Base-by-base conservation (phyloP, 2,888 invertebrate genomes). In the Papilio gigon region DNA sequence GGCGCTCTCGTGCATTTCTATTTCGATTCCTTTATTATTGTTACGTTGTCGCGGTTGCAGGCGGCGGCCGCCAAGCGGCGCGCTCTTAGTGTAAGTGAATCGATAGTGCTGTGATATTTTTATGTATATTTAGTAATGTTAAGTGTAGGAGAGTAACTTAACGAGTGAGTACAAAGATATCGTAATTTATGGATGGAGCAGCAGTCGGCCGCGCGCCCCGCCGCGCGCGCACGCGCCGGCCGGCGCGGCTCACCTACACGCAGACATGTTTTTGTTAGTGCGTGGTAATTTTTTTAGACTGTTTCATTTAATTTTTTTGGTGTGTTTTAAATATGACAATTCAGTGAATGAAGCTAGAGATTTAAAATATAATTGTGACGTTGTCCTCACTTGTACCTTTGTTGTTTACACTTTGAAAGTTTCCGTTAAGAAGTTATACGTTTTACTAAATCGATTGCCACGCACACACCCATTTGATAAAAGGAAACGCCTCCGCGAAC, bases 61-160 rank as follows among this genome's bases (percentile, higher is more conserved):
- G 78, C 82, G 77, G 80, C 77, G 85, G 78, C 5, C 81, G 91
- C 91, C 76, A 86, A 90, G 91, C 91, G 85, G 82, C 80, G 80
- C 76, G 84, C 77, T 82, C 82, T 84, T 90, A 90, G 91, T 79
- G 85, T 91, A 91, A 91, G 91, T 84, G 90, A 89, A 92, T 90
- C 90, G 91, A 91, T 91, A 87, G 90, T 91, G 91, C 91, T 92
- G 91, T 92, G 91, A 92, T 92, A 92, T 92, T 91, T 89, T 91
- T 89, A 89, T 91, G 89, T 91, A 91, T 88, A 89, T 88, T 86
- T 90, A 90, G 86, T 79, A 78, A 83, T 78, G 77, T 77, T 89
- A 89, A 89, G 89, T 70, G 79, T 85, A 85, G 82, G 83, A 82
- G 84, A 79, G 85, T 85, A 85, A 85, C 78, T 85, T 78, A 83